phyloP scores from a whole-genome alignment of 2,888 invertebrate species.

The Lissonota sp. region DNA sequence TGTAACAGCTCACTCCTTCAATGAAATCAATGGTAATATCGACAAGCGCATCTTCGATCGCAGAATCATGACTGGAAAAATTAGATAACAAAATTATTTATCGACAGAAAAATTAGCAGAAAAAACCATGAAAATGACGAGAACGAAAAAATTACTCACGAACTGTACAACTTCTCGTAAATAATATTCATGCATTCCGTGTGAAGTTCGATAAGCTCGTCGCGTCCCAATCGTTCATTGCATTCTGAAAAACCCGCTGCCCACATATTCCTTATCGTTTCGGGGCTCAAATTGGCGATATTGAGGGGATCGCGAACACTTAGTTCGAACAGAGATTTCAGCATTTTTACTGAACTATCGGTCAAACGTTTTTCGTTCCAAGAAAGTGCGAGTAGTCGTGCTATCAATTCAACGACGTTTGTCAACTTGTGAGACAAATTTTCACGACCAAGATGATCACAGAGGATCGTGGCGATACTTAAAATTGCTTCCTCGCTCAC shows the following conservation, averaged over 20 bases:
- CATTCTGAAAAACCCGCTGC: constrained; percentile 72
- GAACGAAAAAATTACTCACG: constrained; percentile 69
- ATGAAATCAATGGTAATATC: constrained; percentile 74
- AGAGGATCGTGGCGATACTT: constrained; percentile 82
- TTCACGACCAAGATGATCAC: constrained; percentile 62
- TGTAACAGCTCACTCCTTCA: constrained; percentile 68
- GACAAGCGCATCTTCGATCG: constrained; percentile 68
- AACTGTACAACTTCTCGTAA: constrained; percentile 76
- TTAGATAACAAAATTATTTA: neutral
- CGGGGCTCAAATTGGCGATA: constrained; percentile 57
- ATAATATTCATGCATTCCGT: constrained; percentile 78
- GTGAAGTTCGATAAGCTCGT: constrained; percentile 76
- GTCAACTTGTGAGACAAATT: constrained; percentile 29
- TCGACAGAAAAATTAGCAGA: constrained; percentile 29
- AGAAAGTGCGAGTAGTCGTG: constrained; percentile 70
- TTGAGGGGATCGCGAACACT: constrained; percentile 67
- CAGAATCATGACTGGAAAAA: constrained; percentile 60
- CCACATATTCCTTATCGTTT: constrained; percentile 72
- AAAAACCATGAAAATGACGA: neutral
- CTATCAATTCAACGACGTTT: constrained; percentile 69
- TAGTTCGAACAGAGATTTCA: constrained; percentile 76
- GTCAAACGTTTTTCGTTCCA: constrained; percentile 71
- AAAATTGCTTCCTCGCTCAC: constrained; percentile 82
- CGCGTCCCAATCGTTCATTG: constrained; percentile 65
- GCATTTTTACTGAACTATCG: constrained; percentile 70